phyloP scores from a whole-genome alignment of 2,888 invertebrate genomes.

The Taenaris catops region DNA sequence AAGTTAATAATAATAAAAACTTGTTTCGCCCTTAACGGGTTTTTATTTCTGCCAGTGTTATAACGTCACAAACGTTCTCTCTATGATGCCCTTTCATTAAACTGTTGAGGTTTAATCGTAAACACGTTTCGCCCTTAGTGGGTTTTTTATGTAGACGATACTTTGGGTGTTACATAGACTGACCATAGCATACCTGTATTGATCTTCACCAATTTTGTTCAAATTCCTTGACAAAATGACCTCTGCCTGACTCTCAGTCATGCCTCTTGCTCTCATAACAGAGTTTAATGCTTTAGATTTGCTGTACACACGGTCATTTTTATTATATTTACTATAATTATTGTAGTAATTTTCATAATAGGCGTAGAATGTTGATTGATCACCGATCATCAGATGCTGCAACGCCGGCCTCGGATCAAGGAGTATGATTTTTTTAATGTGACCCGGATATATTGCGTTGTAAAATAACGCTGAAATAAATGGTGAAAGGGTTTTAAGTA shows the following conservation, averaged over 20 bases:
- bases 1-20: too few relatives aligned
- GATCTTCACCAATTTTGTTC: constrained; percentile 47
- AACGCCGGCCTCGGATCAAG: constrained; percentile 46
- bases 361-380: constrained; percentile 39
- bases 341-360: constrained; percentile 49
- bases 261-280: constrained; percentile 52
- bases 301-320: constrained; percentile 31
- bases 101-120: too few relatives aligned
- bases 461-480: constrained; percentile 35
- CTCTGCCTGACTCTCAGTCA: constrained; percentile 65
- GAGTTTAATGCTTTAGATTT: constrained; percentile 51
- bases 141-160: too few relatives aligned
- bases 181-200: constrained; percentile 59
- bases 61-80: too few relatives aligned
- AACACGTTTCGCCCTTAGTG: too few relatives aligned
- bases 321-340: constrained; percentile 39
- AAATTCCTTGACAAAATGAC: constrained; percentile 67
- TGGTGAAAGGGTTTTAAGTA: not conserved
- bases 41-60: too few relatives aligned
- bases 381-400: constrained; percentile 32
- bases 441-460: constrained; percentile 63
- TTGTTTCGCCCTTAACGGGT: too few relatives aligned
- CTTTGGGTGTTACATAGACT: too few relatives aligned
- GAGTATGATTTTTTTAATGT: constrained; percentile 58
- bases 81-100: too few relatives aligned